Base-by-base conservation (phyloP, 1,140 invertebrate species). In the Magallana angulata region DNA sequence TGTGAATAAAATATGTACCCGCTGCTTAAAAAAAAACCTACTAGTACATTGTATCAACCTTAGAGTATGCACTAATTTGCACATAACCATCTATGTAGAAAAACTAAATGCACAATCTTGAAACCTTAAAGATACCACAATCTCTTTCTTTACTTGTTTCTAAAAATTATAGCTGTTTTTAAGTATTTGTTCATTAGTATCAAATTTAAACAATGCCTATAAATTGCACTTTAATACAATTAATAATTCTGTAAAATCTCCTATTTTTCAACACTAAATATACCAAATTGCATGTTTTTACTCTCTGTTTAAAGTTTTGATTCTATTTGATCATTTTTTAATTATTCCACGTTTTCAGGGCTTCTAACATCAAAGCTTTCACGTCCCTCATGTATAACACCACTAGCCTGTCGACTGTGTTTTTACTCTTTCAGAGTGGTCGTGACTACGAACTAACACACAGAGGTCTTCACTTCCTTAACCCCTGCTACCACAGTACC, bases 401-500 rank as follows among this genome's bases (percentile, higher is more conserved):
- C 18, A 84, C 82, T 60, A 60, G 57, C 56, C 60, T 64, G 68
- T 68, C 57, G 48, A 84, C 80, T 84, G 30, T 76, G 68, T 76
- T 76, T 76, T 71, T 56, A 30, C 57, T 87, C 57, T 89, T 89
- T 89, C 88, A 89, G 88, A 89, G 88, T 89, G 88, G 83, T 82
- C 86, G 88, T 85, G 71, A 85, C 62, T 83, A 24, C 24, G 84
- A 88, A 16, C 80, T 88, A 88, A 88, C 87, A 85, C 59, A 57
- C 56, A 58, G 84, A 85, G 57, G 81, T 87, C 62, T 64, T 62
- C 62, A 57, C 30, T 56, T 18, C 64, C 76, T n/a, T 76, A 86
- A 76, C 71, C 56, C 71, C 24, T 58, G 56, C 60, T 71, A 57
- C 80, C 30, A 11, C 85, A 71, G 36, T 68, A 82, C 48, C 57